phyloP scores from a whole-genome alignment of 2,888 invertebrate genomes.

The Bruchidius siliquastri region DNA sequence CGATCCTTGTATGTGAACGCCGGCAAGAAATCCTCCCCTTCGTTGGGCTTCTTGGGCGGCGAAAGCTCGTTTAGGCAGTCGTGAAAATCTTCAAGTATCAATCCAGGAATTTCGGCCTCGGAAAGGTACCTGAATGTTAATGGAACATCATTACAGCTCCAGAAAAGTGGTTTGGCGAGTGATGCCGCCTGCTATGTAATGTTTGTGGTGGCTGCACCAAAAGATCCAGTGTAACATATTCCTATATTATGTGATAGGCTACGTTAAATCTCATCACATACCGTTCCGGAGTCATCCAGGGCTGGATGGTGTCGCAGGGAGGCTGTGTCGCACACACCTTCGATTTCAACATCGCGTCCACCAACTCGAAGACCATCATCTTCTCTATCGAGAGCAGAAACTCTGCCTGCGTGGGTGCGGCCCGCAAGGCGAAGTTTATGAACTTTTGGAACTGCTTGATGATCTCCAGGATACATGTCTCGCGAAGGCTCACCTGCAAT shows the following conservation, averaged over 20 bases:
- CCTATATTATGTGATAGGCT: too few species aligned
- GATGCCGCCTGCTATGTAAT: too few species aligned
- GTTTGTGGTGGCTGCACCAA: too few species aligned
- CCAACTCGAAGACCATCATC: conserved; percentile 40
- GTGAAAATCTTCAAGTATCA: conserved; percentile 31
- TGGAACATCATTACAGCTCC: too few species aligned
- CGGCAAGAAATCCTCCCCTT: conserved; percentile 29
- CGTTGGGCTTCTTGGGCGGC: conserved; percentile 13
- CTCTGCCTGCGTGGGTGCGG: conserved; percentile 49
- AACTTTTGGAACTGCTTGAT: conserved; percentile 51
- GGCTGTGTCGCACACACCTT: conserved; percentile 5
- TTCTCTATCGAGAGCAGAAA: conserved; percentile 46
- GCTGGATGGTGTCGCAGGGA: neutral
- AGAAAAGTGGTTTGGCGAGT: too few species aligned
- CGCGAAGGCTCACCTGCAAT: conserved; percentile 32
- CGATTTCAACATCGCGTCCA: conserved; percentile 25
- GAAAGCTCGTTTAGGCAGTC: conserved; percentile 35
- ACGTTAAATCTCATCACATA: too few species aligned
- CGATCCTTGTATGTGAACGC: conserved; percentile 37
- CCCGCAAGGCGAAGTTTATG: conserved; percentile 47
- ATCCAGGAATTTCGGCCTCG: conserved; percentile 2
- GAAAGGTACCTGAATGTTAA: neutral
- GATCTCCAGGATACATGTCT: conserved; percentile 42
- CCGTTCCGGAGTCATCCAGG: neutral
- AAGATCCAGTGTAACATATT: too few species aligned